Conservation (phyloP, 2,113 vertebrate genomes). For the Stegostoma tigrinum region DNA sequence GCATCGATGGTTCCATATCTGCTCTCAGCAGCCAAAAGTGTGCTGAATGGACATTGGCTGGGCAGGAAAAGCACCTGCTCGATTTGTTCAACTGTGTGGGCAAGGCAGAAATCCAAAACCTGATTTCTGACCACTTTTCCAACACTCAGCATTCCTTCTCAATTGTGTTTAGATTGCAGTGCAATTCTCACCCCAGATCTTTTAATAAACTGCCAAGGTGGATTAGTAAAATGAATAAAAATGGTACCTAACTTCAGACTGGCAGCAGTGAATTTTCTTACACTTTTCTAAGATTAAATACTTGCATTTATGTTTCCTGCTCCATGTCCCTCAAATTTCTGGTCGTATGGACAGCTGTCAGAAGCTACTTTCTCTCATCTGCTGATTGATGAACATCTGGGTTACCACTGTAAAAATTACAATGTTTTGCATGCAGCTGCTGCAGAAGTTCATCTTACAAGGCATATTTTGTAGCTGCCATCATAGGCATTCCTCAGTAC, state of each 20-base stretch:
- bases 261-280: neutral
- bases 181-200: neutral
- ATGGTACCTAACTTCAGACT: neutral
- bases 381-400: neutral
- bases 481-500: neutral
- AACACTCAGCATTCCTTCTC: neutral
- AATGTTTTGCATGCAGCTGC: neutral
- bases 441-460: conserved; percentile 18
- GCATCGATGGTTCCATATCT: neutral
- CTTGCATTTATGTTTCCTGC: neutral
- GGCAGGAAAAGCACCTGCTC: neutral
- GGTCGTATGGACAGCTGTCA: neutral
- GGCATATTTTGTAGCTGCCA: conserved; percentile 17
- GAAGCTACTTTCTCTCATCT: neutral
- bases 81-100: neutral
- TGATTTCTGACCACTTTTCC: neutral
- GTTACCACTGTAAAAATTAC: conserved; percentile 17
- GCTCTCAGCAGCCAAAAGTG: neutral
- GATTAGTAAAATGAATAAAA: neutral
- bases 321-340: neutral
- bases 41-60: neutral
- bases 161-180: neutral
- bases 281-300: conserved; percentile 10
- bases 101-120: neutral
- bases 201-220: neutral